Evolutionary conservation across 2,888 invertebrate species (phyloP), one percentile per base, ranked within the genome.

Genomic region (Dasypogon diadema): DNA sequence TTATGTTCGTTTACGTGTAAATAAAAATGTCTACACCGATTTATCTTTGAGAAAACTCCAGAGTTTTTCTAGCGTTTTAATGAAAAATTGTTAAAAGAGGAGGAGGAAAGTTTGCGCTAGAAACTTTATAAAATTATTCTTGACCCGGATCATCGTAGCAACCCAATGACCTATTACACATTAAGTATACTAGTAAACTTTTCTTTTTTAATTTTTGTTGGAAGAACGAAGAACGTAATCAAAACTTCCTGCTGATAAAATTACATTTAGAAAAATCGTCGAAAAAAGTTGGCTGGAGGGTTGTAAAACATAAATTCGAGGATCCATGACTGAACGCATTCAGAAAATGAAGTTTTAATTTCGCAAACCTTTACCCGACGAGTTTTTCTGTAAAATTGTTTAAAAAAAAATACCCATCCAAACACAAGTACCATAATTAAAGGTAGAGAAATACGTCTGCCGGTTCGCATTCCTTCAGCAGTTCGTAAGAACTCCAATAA

Each of bases 401-500:
- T n/a, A n/a, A n/a, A n/a, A 30, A 30, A 30, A 30, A 30, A 6
- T 30, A 30, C 10, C 10, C 34, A 1, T 30, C 10, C 34, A 5
- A 30, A 5, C 34, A 30, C 34, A 30, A 30, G 6, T 10, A 30
- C 5, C 34, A 30, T 30, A 5, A 30, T 5, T 30, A 6, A 10
- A 30, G 34, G 34, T 10, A 30, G 34, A 30, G 10, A 30, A 30
- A 30, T 30, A 30, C 10, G 5, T 30, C 10, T 30, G n/a, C n/a
- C 34, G 5, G 10, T 30, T 30, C 34, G 6, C 5, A 5, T 10
- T 30, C 10, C 34, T 30, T 30, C 34, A 30, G 34, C 21, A n/a
- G n/a, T 60, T 16, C 60, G 10, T n/a, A 37, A 24, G 12, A 30
- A 37, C 60, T 30, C 34, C 60, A 60, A 60, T 63, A 42, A 21